Percentiles rank a stretch among this genome's conserved stretches.
These are phyloP conservation scores for Fregetta grallaria DNA, from an alignment of 2,113 vertebrate species.

Conservation along the genomic window DNA sequence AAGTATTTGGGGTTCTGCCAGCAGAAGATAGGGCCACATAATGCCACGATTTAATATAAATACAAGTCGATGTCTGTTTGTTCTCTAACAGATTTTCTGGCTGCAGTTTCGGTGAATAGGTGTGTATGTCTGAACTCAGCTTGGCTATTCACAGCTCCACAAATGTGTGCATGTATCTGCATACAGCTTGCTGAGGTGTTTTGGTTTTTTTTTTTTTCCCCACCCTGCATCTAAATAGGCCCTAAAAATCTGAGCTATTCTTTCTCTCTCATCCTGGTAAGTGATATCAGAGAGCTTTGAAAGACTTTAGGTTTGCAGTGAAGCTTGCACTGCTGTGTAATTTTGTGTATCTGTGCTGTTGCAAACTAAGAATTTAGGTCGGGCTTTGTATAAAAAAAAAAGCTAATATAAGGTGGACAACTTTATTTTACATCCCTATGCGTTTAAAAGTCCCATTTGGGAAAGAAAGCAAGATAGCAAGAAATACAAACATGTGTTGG, in stretches of 20 bases:
- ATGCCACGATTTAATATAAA: neutral
- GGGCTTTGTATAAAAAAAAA: neutral
- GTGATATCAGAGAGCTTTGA: neutral
- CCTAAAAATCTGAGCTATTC: neutral
- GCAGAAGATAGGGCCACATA: neutral
- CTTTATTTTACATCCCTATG: neutral
- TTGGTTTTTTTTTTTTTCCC: neutral
- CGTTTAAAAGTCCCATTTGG: conserved; percentile 32
- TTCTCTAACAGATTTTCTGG: neutral
- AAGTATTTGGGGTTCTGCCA: neutral
- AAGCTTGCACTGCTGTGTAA: neutral
- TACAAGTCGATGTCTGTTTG: fast-evolving
- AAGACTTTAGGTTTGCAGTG: neutral
- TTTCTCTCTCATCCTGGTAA: neutral
- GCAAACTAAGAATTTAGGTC: conserved; percentile 1
- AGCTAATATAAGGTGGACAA: neutral
- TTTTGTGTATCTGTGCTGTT: neutral
- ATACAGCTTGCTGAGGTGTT: neutral
- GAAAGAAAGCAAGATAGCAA: conserved; percentile 47
- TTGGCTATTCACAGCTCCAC: neutral
- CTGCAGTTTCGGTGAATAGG: neutral
- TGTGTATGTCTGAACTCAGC: neutral
- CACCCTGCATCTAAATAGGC: neutral
- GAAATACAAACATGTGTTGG: conserved; percentile 32
- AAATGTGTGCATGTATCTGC: neutral